phyloP scores from a whole-genome alignment of 2,888 invertebrate genomes.

The Caenorhabditis sinica region DNA sequence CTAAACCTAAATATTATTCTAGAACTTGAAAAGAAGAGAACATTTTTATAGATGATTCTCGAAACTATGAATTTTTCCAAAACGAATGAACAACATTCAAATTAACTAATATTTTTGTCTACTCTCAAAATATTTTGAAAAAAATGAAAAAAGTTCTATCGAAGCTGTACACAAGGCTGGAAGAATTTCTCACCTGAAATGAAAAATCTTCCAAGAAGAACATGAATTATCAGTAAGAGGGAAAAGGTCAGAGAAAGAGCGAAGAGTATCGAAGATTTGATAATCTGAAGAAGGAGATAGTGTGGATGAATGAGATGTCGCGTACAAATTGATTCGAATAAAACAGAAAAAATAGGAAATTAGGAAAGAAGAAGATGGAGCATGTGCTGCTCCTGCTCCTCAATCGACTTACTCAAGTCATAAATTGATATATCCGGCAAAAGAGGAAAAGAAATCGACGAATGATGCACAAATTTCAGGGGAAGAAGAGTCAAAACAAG shows the following conservation, averaged over 20 bases:
- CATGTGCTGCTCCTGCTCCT: not conserved
- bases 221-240: not conserved
- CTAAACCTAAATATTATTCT: not conserved
- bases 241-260: conserved; percentile 12
- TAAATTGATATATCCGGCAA: conserved; percentile 20
- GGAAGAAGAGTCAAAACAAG: not conserved
- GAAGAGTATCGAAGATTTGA: conserved; percentile 13
- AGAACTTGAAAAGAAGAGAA: not conserved
- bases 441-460: conserved; percentile 7
- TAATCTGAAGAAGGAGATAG: conserved; percentile 9
- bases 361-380: conserved; percentile 12
- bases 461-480: conserved; percentile 8
- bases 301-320: conserved; percentile 5
- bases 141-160: not conserved
- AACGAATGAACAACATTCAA: not conserved
- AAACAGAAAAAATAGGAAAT: conserved; percentile 38
- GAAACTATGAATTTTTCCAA: not conserved
- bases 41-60: not conserved
- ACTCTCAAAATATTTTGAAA: not conserved
- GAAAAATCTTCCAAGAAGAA: not conserved
- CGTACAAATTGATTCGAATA: conserved; percentile 33
- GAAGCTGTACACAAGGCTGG: not conserved
- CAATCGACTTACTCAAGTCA: conserved; percentile 33
- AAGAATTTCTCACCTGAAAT: no score
- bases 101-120: conserved; percentile 12